Evolutionary conservation across 2,113 vertebrate genomes (phyloP), one percentile per base, ranked within the genome.

Genomic region (Neomonachus schauinslandi): DNA sequence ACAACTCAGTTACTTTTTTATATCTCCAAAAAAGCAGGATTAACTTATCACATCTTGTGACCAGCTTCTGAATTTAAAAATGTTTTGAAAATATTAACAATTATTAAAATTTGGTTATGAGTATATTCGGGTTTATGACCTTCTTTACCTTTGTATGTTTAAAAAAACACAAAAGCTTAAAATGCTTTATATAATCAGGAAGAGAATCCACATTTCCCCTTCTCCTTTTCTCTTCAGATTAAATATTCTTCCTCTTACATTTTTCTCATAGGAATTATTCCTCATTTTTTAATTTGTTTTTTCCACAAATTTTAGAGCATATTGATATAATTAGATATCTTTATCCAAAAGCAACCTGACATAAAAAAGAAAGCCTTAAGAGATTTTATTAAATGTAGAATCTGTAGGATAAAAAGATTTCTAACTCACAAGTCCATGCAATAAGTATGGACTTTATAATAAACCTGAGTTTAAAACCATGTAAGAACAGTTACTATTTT

Each of bases 231-330:
- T 10, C 5, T 26, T 90, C 61, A 83, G 31, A 69, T 80, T 76
- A 94, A 94, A 51, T 18, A n/a, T 95, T 55, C 39, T 94, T 96
- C 2, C 21, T 84, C 94, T 79, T 86, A 71, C 1, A 22, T 53
- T 53, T 85, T 85, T 86, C 21, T 94, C 10, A 94, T 28, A 92
- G 28, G 19, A 94, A 94, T 89, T 95, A 76, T 81, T 82, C n/a
- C 39, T 96, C 14, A 57, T 71, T 14, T n/a, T 89, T 95, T 31
- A 15, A 59, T n/a, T 57, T 39, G 14, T 8, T 80, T 72, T 89
- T 72, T 1, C 31, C 3, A 80, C 21, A 46, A 84, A 53, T 93
- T 88, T 93, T 59, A 94, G 22, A 76, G 42, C 4, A 49, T 36
- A 83, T 55, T 84, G 28, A 80, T 88, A 76, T 91, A 84, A 94